Percentiles rank a stretch among this genome's conserved stretches.
Evolutionary conservation across 2,888 invertebrate species (phyloP).

Genomic region (Orthonychiurus folsomi): DNA sequence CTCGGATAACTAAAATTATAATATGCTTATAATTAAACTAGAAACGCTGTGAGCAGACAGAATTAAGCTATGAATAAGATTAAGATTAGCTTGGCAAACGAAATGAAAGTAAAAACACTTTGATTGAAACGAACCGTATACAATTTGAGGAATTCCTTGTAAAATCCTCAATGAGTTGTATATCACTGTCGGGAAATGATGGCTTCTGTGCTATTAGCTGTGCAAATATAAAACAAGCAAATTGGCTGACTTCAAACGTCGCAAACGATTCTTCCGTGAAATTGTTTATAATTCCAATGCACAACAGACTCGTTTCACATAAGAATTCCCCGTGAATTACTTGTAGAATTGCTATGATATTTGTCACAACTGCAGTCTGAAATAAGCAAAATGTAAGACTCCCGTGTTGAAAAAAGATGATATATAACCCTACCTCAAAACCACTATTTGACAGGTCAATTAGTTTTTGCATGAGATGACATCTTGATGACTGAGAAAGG

Average conservation of each 20-base stretch:
- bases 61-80: background rate
- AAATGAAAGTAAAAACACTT: too few species aligned
- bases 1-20: conserved; percentile 24
- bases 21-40: conserved; percentile 2
- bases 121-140: background rate
- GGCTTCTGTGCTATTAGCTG: conserved; percentile 14
- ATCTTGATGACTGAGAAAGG: background rate
- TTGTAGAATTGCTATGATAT: background rate
- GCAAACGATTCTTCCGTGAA: conserved; percentile 16
- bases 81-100: too few species aligned
- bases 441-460: conserved; percentile 8
- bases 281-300: background rate
- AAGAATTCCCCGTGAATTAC: background rate
- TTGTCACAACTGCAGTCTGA: conserved; percentile 19
- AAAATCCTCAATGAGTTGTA: background rate
- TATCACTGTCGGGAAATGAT: conserved; percentile 14
- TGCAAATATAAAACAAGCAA: conserved; percentile 25
- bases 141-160: conserved; percentile 6
- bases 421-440: too few species aligned
- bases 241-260: conserved; percentile 28
- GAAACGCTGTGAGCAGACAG: too few species aligned
- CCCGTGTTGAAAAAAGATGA: background rate
- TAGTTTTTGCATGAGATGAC: background rate
- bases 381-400: conserved; percentile 10
- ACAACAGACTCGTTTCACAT: background rate